phyloP scores from a whole-genome alignment of 2,888 invertebrate species.

The Polietes domitor region DNA sequence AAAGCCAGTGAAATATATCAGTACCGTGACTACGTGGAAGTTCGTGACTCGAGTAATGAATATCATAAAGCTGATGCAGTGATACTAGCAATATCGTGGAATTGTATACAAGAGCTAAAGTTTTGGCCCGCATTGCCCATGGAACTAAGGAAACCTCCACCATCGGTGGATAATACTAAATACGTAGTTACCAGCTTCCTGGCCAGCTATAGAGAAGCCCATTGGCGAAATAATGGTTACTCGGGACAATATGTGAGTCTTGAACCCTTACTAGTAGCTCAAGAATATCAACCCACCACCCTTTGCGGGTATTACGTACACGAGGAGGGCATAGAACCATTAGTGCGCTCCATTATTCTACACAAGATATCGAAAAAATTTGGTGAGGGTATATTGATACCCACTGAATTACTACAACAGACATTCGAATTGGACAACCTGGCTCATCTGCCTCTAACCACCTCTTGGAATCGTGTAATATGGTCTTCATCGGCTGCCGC shows the following conservation, averaged over 20 bases:
- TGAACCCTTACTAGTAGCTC: slow-evolving; percentile 72
- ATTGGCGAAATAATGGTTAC: slow-evolving; percentile 74
- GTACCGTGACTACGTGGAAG: slow-evolving; percentile 73
- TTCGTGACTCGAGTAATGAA: slow-evolving; percentile 70
- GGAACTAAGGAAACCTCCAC: slow-evolving; percentile 58
- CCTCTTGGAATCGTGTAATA: slow-evolving; percentile 77
- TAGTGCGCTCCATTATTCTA: slow-evolving; percentile 69
- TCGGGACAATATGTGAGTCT: slow-evolving; percentile 74
- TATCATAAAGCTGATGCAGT: slow-evolving; percentile 71
- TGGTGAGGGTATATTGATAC: slow-evolving; percentile 75
- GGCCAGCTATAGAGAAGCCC: slow-evolving; percentile 72
- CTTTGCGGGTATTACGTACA: slow-evolving; percentile 75
- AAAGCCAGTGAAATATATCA: slow-evolving; percentile 73
- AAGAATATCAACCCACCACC: slow-evolving; percentile 69
- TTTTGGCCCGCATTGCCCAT: slow-evolving; percentile 75
- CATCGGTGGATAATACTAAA: background rate
- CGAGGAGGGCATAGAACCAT: slow-evolving; percentile 64
- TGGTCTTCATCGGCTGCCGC: slow-evolving; percentile 77
- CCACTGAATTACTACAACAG: slow-evolving; percentile 69
- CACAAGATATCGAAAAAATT: slow-evolving; percentile 71
- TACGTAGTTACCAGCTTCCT: slow-evolving; percentile 73
- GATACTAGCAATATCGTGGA: slow-evolving; percentile 78
- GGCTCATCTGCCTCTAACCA: slow-evolving; percentile 71
- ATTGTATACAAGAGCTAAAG: slow-evolving; percentile 70
- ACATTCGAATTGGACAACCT: slow-evolving; percentile 71